phyloP scores from a whole-genome alignment of 2,797 vertebrate genomes.

The Clarias platycephalus region DNA sequence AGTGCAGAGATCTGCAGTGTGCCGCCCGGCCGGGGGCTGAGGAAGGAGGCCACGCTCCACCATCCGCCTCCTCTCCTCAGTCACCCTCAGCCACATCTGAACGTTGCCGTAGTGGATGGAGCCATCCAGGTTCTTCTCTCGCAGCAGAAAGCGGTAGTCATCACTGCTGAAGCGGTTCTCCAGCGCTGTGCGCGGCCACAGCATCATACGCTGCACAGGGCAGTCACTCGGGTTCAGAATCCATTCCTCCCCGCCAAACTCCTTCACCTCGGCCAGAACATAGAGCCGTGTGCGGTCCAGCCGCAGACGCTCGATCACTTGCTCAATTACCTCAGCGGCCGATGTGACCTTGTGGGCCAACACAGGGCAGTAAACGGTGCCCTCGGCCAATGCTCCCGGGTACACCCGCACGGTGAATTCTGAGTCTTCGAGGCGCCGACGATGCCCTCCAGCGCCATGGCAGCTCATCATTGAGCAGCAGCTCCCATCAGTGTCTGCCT shows the following conservation, averaged over 20 bases:
- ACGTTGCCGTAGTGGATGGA: constrained; percentile 96
- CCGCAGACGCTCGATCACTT: constrained; percentile 85
- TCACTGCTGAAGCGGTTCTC: constrained; percentile 90
- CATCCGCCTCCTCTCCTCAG: constrained; percentile 88
- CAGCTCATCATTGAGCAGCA: constrained; percentile 91
- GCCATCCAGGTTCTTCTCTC: constrained; percentile 95
- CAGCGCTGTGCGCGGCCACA: constrained; percentile 94
- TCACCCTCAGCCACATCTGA: constrained; percentile 94
- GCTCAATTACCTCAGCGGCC: constrained; percentile 94
- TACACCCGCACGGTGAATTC: constrained; percentile 93
- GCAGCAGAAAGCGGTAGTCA: constrained; percentile 94
- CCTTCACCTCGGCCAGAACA: constrained; percentile 95
- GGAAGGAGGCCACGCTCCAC: constrained; percentile 93
- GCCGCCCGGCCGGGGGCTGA: constrained; percentile 86
- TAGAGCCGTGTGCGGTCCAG: constrained; percentile 92
- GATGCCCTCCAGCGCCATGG: constrained; percentile 92
- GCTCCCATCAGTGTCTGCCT: constrained; percentile 77
- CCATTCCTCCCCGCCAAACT: constrained; percentile 99
- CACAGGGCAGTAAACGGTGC: constrained; percentile 95
- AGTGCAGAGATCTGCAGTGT: constrained; percentile 88
- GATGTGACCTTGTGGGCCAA: constrained; percentile 90
- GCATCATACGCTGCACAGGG: constrained; percentile 96
- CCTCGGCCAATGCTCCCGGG: constrained; percentile 89
- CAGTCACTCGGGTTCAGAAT: constrained; percentile 96
- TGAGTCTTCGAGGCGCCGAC: constrained; percentile 93